Evolutionary conservation across 2,113 vertebrate species (phyloP).

Genomic region (Apteryx mantelli): DNA sequence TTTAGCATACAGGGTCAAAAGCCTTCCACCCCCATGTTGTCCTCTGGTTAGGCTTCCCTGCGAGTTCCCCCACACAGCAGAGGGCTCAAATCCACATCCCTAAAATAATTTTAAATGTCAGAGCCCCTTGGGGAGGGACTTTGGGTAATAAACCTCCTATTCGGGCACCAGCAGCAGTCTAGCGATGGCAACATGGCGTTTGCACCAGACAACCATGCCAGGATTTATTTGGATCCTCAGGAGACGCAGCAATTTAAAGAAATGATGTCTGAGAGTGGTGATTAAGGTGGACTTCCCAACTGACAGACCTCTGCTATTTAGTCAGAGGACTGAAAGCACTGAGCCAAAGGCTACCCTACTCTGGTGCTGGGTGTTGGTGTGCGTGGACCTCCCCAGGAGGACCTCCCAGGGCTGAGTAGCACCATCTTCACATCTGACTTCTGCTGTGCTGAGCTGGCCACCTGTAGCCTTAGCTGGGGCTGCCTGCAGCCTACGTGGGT

Average conservation of each 20-base stretch:
- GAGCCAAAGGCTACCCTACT: background rate
- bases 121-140: background rate
- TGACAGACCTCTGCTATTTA: background rate
- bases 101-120: background rate
- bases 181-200: fast-evolving
- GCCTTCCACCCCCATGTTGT: background rate
- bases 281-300: no score
- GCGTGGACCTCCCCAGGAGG: background rate
- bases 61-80: background rate
- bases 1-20: background rate
- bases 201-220: fast-evolving
- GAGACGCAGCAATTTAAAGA: background rate
- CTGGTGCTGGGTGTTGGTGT: background rate
- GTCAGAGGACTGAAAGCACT: background rate
- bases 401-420: fast-evolving
- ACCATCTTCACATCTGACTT: background rate
- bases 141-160: background rate
- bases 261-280: background rate
- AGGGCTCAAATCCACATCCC: background rate
- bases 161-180: background rate
- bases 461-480: background rate
- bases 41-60: background rate
- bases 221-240: fast-evolving
- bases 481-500: background rate
- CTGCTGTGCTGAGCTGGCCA: fast-evolving